Evolutionary conservation across 2,113 vertebrate species (phyloP), one percentile per base, ranked within the genome.

Genomic region (Bettongia penicillata): DNA sequence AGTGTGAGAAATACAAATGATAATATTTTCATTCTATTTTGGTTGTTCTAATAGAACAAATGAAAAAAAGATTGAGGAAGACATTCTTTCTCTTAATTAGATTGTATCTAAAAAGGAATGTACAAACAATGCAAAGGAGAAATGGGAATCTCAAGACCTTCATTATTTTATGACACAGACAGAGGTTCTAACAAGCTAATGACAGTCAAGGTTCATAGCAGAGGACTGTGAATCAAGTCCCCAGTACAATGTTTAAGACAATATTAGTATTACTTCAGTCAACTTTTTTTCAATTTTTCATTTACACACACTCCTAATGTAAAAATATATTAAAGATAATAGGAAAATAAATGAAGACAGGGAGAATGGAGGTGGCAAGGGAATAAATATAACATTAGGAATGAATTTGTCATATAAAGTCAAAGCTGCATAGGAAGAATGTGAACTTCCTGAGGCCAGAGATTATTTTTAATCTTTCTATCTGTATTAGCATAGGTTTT

Each of bases 171-270:
- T 28, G 55, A 28, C 7, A 1, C 24, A 26, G 25, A 57, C 55
- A 68, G 61, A 68, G 12, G 31, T 68, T n/a, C 61, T 68, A 68
- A 68, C 61, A 68, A 96, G 57, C 7, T 24, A 90, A 8, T 91
- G 94, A 91, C 10, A 53, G 48, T 89, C 51, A 92, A 93, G 53
- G 51, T 91, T 92, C 92, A 92, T 91, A 51, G 23, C 19, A n/a
- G 28, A 2, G 52, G 12, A 31, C 23, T 95, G 47, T 1, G 5
- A 53, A 93, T 50, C 91, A 90, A 90, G 22, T 31, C 26, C 31
- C 14, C 7, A 25, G 1, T 49, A 26, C 90, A 90, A 14, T 48
- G 23, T 90, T 90, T 11, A 48, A 26, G 25, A 50, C 25, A 90
- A 90, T 50, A 43, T 84, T 84, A 68, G 28, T 68, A 84, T 84